These are phyloP conservation scores for Sclerurus mexicanus DNA, from an alignment of 2,113 vertebrate species.

Conservation along the genomic window DNA sequence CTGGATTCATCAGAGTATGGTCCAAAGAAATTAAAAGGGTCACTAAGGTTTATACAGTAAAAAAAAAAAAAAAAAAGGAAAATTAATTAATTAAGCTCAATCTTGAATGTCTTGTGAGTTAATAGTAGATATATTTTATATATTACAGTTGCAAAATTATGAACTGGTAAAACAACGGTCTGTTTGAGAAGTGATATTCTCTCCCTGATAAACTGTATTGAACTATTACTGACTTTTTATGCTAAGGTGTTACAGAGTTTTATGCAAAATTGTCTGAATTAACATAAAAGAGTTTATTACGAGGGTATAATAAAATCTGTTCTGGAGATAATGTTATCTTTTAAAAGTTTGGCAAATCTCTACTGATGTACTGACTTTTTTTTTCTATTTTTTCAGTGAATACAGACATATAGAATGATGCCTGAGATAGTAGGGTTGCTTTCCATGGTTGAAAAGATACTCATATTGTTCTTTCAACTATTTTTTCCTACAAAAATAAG, in stretches of 20 bases:
- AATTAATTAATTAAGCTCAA: not conserved
- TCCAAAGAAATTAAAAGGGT: slow-evolving; percentile 66
- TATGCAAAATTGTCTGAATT: not conserved
- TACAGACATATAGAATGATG: not conserved
- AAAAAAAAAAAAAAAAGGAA: not conserved
- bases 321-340: not conserved
- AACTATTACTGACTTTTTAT: not conserved
- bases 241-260: not conserved
- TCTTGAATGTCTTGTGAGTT: not conserved
- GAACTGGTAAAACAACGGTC: not conserved
- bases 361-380: not conserved
- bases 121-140: not conserved
- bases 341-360: not conserved
- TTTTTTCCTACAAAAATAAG: not conserved
- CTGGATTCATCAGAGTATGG: slow-evolving; percentile 31
- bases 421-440: not conserved
- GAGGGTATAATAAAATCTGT: not conserved
- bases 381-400: not conserved
- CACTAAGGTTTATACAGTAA: slow-evolving; percentile 61
- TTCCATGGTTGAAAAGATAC: not conserved
- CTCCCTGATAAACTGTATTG: not conserved
- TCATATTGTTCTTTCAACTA: not conserved
- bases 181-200: not conserved
- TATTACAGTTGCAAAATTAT: not conserved
- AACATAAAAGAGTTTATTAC: not conserved